Conservation (phyloP, 2,888 invertebrate species). For the Psococerastis gibbosa region DNA sequence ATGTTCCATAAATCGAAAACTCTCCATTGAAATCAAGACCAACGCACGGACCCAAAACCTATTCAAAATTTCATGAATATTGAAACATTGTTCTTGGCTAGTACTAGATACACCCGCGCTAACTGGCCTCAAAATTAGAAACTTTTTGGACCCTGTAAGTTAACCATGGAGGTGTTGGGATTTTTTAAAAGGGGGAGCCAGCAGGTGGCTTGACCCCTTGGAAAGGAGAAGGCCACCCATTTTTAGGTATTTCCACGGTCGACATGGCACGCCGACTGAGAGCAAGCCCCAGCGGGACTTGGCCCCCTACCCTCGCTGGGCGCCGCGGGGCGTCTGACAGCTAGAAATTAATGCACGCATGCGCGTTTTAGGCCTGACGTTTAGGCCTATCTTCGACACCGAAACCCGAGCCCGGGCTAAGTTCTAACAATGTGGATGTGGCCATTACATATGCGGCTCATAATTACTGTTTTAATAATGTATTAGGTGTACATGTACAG, state of each 20-base stretch:
- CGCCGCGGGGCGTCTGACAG: constrained; percentile 13
- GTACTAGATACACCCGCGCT: constrained; percentile 2
- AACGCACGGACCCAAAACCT: neutral
- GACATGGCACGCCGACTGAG: constrained; percentile 14
- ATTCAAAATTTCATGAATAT: constrained; percentile 9
- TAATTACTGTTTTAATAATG: too few species aligned
- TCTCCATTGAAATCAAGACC: neutral
- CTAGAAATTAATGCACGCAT: constrained; percentile 7
- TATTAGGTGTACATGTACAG: too few species aligned
- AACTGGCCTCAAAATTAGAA: neutral
- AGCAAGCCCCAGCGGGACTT: constrained; percentile 15
- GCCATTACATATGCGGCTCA: too few species aligned
- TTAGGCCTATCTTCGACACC: neutral
- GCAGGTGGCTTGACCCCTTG: constrained; percentile 10
- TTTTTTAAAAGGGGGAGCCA: constrained; percentile 2
- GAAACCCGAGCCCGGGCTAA: neutral
- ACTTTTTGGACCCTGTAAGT: neutral
- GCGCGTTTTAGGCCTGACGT: constrained; percentile 4
- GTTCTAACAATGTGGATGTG: too few species aligned
- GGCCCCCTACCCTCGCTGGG: constrained; percentile 12
- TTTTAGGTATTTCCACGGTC: constrained; percentile 17
- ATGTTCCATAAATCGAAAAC: neutral
- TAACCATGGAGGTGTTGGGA: neutral
- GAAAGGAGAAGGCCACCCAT: constrained; percentile 16
- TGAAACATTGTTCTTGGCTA: constrained; percentile 4